Evolutionary conservation across 2,113 vertebrate species (phyloP).

Genomic region (Rhizomys pruinosus): DNA sequence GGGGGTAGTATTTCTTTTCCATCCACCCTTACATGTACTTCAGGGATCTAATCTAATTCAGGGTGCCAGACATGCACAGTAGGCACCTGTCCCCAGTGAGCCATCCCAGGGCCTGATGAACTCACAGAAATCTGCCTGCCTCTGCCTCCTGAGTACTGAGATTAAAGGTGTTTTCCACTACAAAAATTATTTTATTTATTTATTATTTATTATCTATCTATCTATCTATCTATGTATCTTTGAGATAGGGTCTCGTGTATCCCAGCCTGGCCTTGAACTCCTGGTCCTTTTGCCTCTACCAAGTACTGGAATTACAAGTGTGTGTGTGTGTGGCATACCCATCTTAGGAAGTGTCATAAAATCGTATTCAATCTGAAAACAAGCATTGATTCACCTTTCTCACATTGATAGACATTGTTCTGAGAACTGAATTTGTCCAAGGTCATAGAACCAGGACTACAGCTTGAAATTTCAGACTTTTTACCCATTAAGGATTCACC

Average conservation of each 20-base stretch:
- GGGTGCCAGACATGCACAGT: neutral
- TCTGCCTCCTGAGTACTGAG: too few relatives aligned
- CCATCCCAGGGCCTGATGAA: neutral
- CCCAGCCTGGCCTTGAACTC: neutral
- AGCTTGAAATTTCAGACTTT: constrained; percentile 47
- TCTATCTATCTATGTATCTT: too few relatives aligned
- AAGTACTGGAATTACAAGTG: neutral
- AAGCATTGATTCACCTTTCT: neutral
- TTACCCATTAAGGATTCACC: constrained; percentile 30
- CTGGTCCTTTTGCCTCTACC: neutral
- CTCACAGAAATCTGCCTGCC: too few relatives aligned
- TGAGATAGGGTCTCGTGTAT: neutral
- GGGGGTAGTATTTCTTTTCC: too few relatives aligned
- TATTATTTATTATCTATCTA: too few relatives aligned
- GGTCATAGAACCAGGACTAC: neutral
- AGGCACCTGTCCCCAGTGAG: neutral
- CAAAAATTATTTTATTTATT: too few relatives aligned
- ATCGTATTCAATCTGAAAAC: constrained; percentile 15
- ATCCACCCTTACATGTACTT: too few relatives aligned
- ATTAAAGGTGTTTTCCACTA: too few relatives aligned
- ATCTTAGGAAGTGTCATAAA: constrained; percentile 32
- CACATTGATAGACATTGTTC: neutral
- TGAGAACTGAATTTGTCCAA: constrained; percentile 28
- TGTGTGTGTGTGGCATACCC: neutral
- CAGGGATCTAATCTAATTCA: neutral